Evolutionary conservation across 2,797 vertebrate species (phyloP), one percentile per base, ranked within the genome.

Genomic region (Notamacropus eugenii): DNA sequence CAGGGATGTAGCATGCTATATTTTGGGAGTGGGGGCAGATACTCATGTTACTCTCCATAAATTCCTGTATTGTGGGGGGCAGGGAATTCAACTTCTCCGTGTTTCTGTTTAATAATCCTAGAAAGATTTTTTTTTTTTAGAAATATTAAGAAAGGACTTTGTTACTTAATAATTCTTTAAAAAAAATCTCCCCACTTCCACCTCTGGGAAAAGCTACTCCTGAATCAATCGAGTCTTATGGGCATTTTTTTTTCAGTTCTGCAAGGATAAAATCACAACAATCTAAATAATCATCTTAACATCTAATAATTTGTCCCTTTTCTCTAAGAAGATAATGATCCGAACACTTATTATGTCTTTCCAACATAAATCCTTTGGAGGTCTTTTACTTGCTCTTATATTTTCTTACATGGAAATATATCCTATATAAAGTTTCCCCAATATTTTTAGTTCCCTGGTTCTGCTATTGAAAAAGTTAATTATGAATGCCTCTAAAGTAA

Each of bases 191-290:
- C 90, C 24, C 4, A 34, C 9, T 10, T 31, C 92, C 59, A 29
- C n/a, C 40, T 93, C 58, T 90, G 27, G 1, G 56, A 22, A 91
- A 94, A 91, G 12, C 3, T 94, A 0, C 92, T 91, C 1, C 46
- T 62, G 58, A 1, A 5, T 92, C 55, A 34, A 92, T 93, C 67
- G 52, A 94, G 40, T 93, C 16, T 95, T 16, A 40, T 95, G 29
- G 59, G 14, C 22, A 24, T 95, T 58, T 92, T 67, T 92, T 95
- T 94, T 87, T 46, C 0, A 59, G 27, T 10, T 74, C 94, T 97
- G 67, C 57, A 9, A 95, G 52, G 74, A 87, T 92, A 91, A 95
- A 95, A 55, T 55, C n/a, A 95, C 91, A 59, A 9, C n/a, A 31
- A 54, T 31, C 58, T 95, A 92, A 92, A 16, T 67, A 93, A 91